These are phyloP conservation scores for Catamblyrhynchus diadema DNA, from an alignment of 2,797 vertebrate genomes.

Conservation along the genomic window DNA sequence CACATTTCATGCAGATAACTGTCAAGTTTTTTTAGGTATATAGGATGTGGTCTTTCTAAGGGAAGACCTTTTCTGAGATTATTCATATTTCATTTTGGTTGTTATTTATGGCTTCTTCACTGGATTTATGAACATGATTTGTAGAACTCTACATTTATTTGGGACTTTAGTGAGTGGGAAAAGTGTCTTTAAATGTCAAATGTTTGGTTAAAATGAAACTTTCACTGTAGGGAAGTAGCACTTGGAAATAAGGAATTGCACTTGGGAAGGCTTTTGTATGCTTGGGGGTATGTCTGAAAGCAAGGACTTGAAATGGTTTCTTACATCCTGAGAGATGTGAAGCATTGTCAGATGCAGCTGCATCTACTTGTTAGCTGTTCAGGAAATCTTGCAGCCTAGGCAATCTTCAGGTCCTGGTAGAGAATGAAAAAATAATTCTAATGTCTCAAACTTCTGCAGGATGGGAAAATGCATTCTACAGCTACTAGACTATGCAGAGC, in stretches of 20 bases:
- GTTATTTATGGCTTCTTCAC: neutral
- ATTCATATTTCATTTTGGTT: neutral
- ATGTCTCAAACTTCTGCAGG: neutral
- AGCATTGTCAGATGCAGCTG: neutral
- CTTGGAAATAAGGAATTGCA: neutral
- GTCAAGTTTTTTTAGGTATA: neutral
- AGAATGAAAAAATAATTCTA: neutral
- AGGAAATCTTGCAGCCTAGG: neutral
- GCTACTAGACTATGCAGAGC: slow-evolving; percentile 41
- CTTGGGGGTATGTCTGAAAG: neutral
- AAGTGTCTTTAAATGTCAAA: neutral
- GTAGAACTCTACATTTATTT: neutral
- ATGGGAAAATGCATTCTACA: slow-evolving; percentile 45
- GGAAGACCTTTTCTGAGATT: neutral
- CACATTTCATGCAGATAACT: neutral
- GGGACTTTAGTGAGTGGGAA: neutral
- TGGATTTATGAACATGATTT: neutral
- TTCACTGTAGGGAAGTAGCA: neutral
- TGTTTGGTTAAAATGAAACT: neutral
- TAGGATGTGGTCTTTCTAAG: neutral
- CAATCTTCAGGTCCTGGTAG: neutral
- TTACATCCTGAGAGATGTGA: neutral
- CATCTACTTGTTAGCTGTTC: neutral
- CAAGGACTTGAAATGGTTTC: neutral
- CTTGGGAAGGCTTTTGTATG: neutral